Evolutionary conservation across 2,888 invertebrate genomes (phyloP), one percentile per base, ranked within the genome.

Genomic region (Agrochola circellaris): DNA sequence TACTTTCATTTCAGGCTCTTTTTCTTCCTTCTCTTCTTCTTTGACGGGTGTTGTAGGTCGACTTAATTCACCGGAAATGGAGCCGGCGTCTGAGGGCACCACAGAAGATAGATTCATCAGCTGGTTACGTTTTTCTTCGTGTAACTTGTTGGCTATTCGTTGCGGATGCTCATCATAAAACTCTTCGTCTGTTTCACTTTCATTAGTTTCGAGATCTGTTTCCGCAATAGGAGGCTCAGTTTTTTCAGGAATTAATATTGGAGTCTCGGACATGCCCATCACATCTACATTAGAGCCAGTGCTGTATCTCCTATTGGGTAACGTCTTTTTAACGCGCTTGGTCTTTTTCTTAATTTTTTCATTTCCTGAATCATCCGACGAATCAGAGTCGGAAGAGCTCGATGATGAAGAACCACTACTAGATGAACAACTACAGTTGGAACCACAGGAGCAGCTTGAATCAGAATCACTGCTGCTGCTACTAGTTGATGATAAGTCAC

Each of bases 161-260:
- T 98, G 98, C 0, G 98, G 98, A 93, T 98, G 97, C 89, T 98
- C 97, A 91, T 99, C 98, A 92, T 98, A 99, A 93, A 98, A 98
- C 88, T 98, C 98, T 95, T 98, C 98, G 93, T 98, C 98, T 0
- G 98, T 98, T 84, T 98, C 98, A 69, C 98, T 98, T 93, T 98
- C 98, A 26, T 98, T 98, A 0, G 99, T 99, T 88, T 98, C 98
- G 71, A 99, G 96, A 94, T 99, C 99, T 0, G 98, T 98, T 94
- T 99, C 99, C 56, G 97, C 97, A 81, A 98, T 97, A 1, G 97
- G 95, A 1, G 97, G 97, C 87, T 98, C 98, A 0, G 95, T 91
- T 87, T 97, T 96, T 88, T 96, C 96, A 56, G 96, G 96, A 34
- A 97, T 92, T 79, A 96, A 90, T 84, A 95, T 91, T 30, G 95